Conservation (phyloP, 2,113 vertebrate genomes). For the Crypturellus undulatus region DNA sequence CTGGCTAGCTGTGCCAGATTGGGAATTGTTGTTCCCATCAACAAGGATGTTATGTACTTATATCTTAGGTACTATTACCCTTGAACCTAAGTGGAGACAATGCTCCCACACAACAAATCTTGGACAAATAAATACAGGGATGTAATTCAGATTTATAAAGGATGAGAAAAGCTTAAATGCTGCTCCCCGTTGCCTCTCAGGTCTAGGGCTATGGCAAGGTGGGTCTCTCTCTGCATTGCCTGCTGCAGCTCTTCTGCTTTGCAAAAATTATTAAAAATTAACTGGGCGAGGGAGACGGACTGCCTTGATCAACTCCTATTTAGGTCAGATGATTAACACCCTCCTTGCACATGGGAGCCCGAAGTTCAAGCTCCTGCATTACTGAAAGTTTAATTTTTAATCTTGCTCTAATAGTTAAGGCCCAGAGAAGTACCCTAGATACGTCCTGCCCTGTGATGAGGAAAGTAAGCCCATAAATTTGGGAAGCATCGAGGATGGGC, state of each 20-base stretch:
- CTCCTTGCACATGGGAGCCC: background rate
- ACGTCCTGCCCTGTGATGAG: background rate
- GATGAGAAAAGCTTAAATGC: fast-evolving
- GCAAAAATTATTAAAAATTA: slow-evolving; percentile 53
- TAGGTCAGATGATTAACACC: slow-evolving; percentile 43
- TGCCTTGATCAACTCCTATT: slow-evolving; percentile 15
- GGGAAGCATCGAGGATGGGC: background rate
- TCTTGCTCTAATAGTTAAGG: slow-evolving; percentile 40
- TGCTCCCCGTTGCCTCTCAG: background rate
- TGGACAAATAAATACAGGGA: background rate
- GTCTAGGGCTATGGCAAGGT: background rate
- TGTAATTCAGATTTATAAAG: background rate
- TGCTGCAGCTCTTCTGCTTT: background rate
- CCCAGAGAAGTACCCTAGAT: background rate
- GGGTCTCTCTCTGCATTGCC: background rate
- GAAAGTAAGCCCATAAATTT: background rate
- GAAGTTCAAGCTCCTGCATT: slow-evolving; percentile 27
- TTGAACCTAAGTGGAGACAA: background rate
- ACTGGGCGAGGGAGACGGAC: slow-evolving; percentile 33
- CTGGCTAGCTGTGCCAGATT: background rate
- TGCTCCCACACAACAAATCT: background rate
- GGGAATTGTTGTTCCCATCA: slow-evolving; percentile 1
- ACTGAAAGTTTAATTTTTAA: slow-evolving; percentile 61
- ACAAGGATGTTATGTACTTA: background rate
- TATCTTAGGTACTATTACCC: background rate